Evolutionary conservation across 1,140 invertebrate species (phyloP).

Genomic region (Apis mellifera): DNA sequence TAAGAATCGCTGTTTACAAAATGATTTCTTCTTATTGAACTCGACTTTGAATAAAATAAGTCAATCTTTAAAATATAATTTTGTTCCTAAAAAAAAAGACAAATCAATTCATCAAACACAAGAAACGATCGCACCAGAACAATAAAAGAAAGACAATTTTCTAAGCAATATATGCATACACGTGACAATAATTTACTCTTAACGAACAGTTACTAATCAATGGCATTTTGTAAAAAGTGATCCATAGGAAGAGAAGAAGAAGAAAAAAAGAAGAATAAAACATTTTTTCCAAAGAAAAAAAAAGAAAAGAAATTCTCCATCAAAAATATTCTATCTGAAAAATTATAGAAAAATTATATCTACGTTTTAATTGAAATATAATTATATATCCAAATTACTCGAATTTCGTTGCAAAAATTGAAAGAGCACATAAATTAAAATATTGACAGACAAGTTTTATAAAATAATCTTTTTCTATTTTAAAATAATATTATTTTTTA

Average conservation of each 20-base stretch:
- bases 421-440: no score
- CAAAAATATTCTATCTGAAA: no score
- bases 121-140: background rate
- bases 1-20: no score
- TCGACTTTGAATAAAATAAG: background rate
- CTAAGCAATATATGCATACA: conserved; percentile 21
- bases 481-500: no score
- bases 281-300: background rate
- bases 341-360: no score
- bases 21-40: background rate
- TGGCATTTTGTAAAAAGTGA: background rate
- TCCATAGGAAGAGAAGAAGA: background rate
- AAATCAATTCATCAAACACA: background rate
- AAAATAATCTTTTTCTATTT: no score
- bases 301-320: background rate
- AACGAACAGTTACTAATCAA: conserved; percentile 16
- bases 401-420: no score
- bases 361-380: no score
- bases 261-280: background rate
- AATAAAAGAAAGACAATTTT: conserved; percentile 1
- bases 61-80: no score
- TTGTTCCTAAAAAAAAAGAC: no score
- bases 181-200: conserved; percentile 42
- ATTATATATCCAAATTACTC: no score
- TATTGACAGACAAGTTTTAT: no score